Conservation (phyloP, 1,140 invertebrate genomes). For the Lucilia sericata region DNA sequence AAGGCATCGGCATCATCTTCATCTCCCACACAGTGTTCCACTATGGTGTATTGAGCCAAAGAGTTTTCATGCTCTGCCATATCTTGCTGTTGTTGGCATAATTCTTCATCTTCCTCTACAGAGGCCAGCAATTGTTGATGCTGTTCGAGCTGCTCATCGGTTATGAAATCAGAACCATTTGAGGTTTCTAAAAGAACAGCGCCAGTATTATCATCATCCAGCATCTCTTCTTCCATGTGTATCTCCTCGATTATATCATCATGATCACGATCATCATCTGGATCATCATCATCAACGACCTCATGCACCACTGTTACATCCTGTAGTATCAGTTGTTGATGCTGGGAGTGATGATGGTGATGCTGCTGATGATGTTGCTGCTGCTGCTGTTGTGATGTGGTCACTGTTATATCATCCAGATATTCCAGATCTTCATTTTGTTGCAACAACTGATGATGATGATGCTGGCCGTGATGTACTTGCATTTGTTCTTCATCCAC, state of each 20-base stretch:
- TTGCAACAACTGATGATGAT: slow-evolving; percentile 56
- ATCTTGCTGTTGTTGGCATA: slow-evolving; percentile 46
- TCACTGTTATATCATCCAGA: slow-evolving; percentile 52
- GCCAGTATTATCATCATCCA: slow-evolving; percentile 57
- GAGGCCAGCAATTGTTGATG: slow-evolving; percentile 48
- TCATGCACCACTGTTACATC: slow-evolving; percentile 43
- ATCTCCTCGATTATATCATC: slow-evolving; percentile 65
- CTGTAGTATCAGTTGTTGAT: slow-evolving; percentile 33
- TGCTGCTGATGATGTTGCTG: slow-evolving; percentile 35
- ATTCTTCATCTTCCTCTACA: slow-evolving; percentile 52
- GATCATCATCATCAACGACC: slow-evolving; percentile 45
- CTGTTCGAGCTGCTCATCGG: slow-evolving; percentile 57
- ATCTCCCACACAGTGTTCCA: slow-evolving; percentile 54
- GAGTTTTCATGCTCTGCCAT: slow-evolving; percentile 48
- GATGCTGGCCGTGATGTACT: slow-evolving; percentile 53
- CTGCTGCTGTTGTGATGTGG: slow-evolving; percentile 45
- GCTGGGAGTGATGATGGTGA: slow-evolving; percentile 39
- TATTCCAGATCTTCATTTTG: slow-evolving; percentile 55
- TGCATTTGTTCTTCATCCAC: slow-evolving; percentile 63
- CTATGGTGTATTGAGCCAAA: slow-evolving; percentile 56
- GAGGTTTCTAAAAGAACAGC: slow-evolving; percentile 46
- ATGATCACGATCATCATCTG: slow-evolving; percentile 52
- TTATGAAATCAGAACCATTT: slow-evolving; percentile 51
- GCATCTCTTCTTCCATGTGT: slow-evolving; percentile 62
- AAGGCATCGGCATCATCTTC: slow-evolving; percentile 56